These are phyloP conservation scores for Crambe crambe DNA, from an alignment of 37 sponge, comb jelly and placozoan species.

Conservation along the genomic window DNA sequence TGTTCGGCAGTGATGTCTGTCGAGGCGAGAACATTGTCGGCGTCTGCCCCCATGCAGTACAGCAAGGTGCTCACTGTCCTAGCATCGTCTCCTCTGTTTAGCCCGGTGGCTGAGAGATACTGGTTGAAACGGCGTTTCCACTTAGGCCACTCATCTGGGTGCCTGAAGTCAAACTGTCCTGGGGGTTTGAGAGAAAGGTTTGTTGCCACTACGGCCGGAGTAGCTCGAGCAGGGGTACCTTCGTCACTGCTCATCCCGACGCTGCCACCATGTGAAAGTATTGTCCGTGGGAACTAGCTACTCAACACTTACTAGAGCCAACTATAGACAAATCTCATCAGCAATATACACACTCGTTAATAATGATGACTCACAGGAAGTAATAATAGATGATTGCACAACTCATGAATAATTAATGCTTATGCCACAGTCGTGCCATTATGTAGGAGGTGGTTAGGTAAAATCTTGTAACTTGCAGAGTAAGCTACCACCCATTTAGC, in stretches of 20 bases:
- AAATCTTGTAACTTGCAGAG: too few relatives aligned
- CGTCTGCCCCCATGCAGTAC: slow-evolving; percentile 42
- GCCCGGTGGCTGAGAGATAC: slow-evolving; percentile 1
- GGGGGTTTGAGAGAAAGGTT: slow-evolving; percentile 3
- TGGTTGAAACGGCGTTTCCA: slow-evolving; percentile 27
- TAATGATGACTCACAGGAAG: too few relatives aligned
- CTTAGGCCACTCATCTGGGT: slow-evolving; percentile 18
- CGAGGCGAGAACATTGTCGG: slow-evolving; percentile 15
- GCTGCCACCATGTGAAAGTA: not conserved
- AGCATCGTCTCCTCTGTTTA: not conserved
- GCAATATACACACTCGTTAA: too few relatives aligned
- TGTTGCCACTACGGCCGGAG: not conserved
- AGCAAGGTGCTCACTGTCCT: slow-evolving; percentile 8
- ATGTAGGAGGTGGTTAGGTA: too few relatives aligned
- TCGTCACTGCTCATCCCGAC: not conserved
- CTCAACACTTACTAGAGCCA: too few relatives aligned
- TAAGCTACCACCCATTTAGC: too few relatives aligned
- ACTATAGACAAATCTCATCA: too few relatives aligned
- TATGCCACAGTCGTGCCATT: too few relatives aligned
- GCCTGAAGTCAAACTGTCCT: slow-evolving; percentile 18
- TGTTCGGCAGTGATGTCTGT: slow-evolving; percentile 20
- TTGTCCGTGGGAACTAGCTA: too few relatives aligned
- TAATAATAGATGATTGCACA: too few relatives aligned
- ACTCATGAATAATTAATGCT: too few relatives aligned
- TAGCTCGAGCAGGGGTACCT: not conserved